Percentiles rank a stretch among this genome's conserved stretches.
Evolutionary conservation across 2,888 invertebrate species (phyloP).

Genomic region (Stenotaenia linearis): DNA sequence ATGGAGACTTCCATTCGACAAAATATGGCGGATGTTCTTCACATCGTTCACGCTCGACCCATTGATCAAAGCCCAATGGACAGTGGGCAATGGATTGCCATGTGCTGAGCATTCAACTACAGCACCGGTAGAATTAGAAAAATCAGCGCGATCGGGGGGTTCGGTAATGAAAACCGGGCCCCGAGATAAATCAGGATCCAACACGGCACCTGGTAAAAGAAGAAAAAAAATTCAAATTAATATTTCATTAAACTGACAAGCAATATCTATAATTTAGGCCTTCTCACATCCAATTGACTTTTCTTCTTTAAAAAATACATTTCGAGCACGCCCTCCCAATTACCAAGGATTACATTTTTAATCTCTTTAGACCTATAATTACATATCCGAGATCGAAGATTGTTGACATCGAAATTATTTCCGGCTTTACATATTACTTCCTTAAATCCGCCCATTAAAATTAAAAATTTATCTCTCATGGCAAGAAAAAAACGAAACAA

Average conservation of each 20-base stretch:
- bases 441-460: neutral
- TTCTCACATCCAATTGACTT: neutral
- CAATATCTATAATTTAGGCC: neutral
- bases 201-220: neutral
- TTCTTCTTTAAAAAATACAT: neutral
- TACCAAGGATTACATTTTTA: neutral
- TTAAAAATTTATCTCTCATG: neutral
- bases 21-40: neutral
- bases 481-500: neutral
- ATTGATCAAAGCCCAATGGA: neutral
- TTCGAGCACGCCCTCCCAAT: neutral
- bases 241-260: no score
- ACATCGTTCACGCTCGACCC: neutral
- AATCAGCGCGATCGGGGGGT: constrained; percentile 43
- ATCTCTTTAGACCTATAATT: neutral
- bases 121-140: constrained; percentile 45
- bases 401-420: neutral
- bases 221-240: neutral
- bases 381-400: neutral
- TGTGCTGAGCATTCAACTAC: constrained; percentile 46
- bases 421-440: neutral
- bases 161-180: constrained; percentile 46
- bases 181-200: neutral
- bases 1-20: constrained; percentile 13
- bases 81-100: constrained; percentile 44